These are phyloP conservation scores for Hylyphantes graminicola DNA, from an alignment of 1,140 invertebrate genomes.

Conservation along the genomic window DNA sequence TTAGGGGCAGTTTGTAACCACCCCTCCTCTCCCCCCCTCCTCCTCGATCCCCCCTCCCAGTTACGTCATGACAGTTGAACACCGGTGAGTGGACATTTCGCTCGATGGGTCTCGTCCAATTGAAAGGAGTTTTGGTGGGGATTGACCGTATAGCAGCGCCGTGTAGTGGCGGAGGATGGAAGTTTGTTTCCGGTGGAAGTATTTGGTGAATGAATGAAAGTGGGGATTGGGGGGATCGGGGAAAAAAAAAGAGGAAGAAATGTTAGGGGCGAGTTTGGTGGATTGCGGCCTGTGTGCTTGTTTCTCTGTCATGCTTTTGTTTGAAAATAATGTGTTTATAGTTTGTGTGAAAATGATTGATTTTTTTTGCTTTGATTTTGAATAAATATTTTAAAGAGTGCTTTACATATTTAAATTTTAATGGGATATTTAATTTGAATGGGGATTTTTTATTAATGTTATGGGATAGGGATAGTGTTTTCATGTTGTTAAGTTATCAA, in stretches of 20 bases:
- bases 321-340: too few species aligned
- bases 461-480: too few species aligned
- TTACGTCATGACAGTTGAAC: slow-evolving; percentile 32
- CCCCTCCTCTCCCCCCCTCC: slow-evolving; percentile 8
- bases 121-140: background rate
- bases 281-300: too few species aligned
- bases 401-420: too few species aligned
- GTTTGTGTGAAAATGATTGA: too few species aligned
- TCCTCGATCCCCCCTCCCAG: slow-evolving; percentile 6
- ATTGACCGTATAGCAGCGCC: slow-evolving; percentile 51
- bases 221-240: background rate
- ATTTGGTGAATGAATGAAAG: background rate
- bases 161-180: background rate
- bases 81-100: background rate
- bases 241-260: background rate
- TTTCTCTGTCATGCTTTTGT: too few species aligned
- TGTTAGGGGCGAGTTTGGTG: too few species aligned
- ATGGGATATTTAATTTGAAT: too few species aligned
- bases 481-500: too few species aligned
- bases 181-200: slow-evolving; percentile 18
- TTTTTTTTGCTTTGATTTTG: too few species aligned
- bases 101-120: slow-evolving; percentile 12
- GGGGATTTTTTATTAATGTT: too few species aligned
- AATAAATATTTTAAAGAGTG: too few species aligned
- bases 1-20: slow-evolving; percentile 45